These are phyloP conservation scores for Antennarius maculatus DNA, from an alignment of 2,797 vertebrate species.

Conservation along the genomic window DNA sequence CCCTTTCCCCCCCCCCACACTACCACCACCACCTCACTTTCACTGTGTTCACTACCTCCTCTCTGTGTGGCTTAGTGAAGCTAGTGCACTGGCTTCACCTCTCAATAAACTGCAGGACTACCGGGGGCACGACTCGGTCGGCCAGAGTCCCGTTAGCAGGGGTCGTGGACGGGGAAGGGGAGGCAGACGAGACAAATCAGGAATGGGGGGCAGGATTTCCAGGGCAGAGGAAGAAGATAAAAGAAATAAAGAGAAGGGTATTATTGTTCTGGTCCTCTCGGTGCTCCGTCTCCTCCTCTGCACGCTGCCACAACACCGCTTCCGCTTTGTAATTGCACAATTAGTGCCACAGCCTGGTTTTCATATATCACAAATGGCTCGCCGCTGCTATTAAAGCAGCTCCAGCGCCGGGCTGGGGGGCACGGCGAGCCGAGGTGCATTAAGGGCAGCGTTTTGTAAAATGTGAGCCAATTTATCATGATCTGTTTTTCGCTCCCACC, in stretches of 20 bases:
- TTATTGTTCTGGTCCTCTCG: conserved; percentile 59
- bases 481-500: conserved; percentile 91
- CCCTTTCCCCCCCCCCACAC: conserved; percentile 23
- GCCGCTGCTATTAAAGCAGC: conserved; percentile 78
- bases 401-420: conserved; percentile 70
- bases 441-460: conserved; percentile 95
- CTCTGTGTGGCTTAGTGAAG: conserved; percentile 59
- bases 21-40: conserved; percentile 55
- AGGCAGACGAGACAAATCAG: conserved; percentile 4
- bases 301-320: conserved; percentile 88
- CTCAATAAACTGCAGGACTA: conserved; percentile 58
- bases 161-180: conserved; percentile 20
- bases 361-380: conserved; percentile 94
- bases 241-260: conserved; percentile 34
- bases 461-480: conserved; percentile 96
- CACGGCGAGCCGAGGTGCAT: conserved; percentile 87
- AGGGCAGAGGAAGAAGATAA: conserved; percentile 19
- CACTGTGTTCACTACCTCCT: conserved; percentile 35
- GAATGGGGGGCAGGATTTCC: conserved; percentile 25
- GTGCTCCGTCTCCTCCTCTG: conserved; percentile 78
- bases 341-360: conserved; percentile 95
- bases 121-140: conserved; percentile 48
- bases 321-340: conserved; percentile 99
- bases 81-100: conserved; percentile 62
- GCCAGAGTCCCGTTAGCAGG: conserved; percentile 27